phyloP scores from a whole-genome alignment of 1,140 invertebrate species.

The Drosophila watanabei region DNA sequence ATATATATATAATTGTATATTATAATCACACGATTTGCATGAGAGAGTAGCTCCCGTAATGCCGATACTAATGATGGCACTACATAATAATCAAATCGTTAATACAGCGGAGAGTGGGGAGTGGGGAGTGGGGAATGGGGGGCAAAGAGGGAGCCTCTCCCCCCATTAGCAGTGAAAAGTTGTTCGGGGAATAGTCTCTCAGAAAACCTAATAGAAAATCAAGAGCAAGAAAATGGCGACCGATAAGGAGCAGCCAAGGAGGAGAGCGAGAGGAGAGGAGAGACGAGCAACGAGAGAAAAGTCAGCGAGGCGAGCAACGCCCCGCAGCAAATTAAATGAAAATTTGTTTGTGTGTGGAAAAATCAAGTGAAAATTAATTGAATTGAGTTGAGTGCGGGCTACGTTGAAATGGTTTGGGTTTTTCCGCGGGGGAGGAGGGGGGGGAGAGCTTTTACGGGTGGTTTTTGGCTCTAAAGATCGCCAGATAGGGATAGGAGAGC shows the following conservation, averaged over 20 bases:
- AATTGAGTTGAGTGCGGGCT: conserved; percentile 84
- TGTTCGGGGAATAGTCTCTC: conserved; percentile 31
- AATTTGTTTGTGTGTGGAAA: conserved; percentile 84
- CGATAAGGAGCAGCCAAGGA: conserved; percentile 52
- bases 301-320: conserved; percentile 43
- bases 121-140: neutral
- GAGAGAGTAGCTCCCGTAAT: conserved; percentile 5
- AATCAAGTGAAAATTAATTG: conserved; percentile 86
- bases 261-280: neutral
- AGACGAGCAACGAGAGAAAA: neutral
- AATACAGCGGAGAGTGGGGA: neutral
- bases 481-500: conserved; percentile 30
- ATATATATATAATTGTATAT: conserved; percentile 6
- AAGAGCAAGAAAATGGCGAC: conserved; percentile 75
- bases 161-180: conserved; percentile 53
- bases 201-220: conserved; percentile 77
- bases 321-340: conserved; percentile 82
- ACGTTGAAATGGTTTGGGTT: conserved; percentile 50
- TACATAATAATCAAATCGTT: conserved; percentile 44
- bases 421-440: neutral
- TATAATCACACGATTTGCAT: conserved; percentile 16
- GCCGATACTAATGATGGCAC: conserved; percentile 10
- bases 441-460: neutral
- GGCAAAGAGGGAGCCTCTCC: neutral
- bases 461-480: conserved; percentile 17